Evolutionary conservation across 2,888 invertebrate genomes (phyloP).

Genomic region (Folsomia manolachei): DNA sequence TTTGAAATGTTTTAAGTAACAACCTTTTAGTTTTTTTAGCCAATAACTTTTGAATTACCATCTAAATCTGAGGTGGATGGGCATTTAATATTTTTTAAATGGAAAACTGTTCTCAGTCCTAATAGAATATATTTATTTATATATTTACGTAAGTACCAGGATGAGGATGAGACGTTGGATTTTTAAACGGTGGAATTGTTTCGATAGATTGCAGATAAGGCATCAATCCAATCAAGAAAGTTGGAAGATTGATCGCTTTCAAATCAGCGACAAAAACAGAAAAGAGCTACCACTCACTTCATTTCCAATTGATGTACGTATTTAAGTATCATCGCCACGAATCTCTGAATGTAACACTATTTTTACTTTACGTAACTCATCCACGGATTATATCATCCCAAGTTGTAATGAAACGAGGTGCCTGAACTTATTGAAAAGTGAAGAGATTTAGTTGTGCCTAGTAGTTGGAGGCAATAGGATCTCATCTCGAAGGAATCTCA

Average conservation of each 20-base stretch:
- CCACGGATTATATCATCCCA: not conserved
- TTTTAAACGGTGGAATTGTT: constrained; percentile 1
- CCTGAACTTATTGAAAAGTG: not conserved
- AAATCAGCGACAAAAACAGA: not conserved
- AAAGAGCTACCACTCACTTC: not conserved
- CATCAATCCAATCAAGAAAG: not conserved
- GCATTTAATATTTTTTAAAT: no score
- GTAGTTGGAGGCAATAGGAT: no score
- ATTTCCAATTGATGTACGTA: not conserved
- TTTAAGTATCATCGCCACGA: not conserved
- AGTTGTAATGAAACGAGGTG: not conserved
- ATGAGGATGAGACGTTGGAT: constrained; percentile 4
- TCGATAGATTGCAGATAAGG: constrained; percentile 3
- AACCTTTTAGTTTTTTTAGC: no score
- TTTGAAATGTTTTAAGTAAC: not conserved
- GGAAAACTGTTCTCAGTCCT: no score
- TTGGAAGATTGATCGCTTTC: not conserved
- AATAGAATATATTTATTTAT: no score
- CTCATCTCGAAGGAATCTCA: no score
- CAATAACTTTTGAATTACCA: no score
- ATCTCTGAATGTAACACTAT: not conserved
- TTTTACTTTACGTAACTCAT: not conserved
- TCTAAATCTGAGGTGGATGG: no score
- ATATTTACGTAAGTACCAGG: not conserved
- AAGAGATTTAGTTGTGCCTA: not conserved